Conservation (phyloP, 2,888 invertebrate genomes). For the Apodemia mormo region DNA sequence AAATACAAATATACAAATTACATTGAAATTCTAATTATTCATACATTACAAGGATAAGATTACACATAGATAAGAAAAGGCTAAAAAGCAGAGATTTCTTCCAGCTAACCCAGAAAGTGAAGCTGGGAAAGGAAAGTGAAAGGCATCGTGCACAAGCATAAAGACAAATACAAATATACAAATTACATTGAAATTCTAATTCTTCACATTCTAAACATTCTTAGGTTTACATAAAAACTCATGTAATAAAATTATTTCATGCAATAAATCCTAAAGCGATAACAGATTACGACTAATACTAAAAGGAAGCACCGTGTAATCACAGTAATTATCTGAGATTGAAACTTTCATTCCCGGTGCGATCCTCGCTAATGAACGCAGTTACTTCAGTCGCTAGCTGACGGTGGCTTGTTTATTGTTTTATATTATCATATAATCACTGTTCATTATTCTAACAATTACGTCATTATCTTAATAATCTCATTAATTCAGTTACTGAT, state of each 20-base stretch:
- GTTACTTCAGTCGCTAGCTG: slow-evolving; percentile 2
- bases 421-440: slow-evolving; percentile 14
- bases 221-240: neutral
- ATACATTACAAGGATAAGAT: no score
- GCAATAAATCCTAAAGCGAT: neutral
- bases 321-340: slow-evolving; percentile 52
- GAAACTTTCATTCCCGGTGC: slow-evolving; percentile 48
- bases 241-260: neutral
- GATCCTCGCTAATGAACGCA: slow-evolving; percentile 21
- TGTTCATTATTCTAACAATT: neutral
- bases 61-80: no score
- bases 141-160: no score
- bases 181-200: no score
- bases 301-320: slow-evolving; percentile 31
- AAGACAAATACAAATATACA: no score
- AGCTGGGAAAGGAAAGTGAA: no score
- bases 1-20: no score
- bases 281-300: slow-evolving; percentile 6
- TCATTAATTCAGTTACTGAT: no score
- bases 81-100: no score
- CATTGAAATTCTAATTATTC: no score
- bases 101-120: no score
- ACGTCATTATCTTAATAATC: neutral
- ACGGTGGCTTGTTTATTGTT: slow-evolving; percentile 8
- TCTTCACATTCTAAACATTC: neutral